Base-by-base conservation (phyloP, 2,797 vertebrate species). In the Octomys mimax region DNA sequence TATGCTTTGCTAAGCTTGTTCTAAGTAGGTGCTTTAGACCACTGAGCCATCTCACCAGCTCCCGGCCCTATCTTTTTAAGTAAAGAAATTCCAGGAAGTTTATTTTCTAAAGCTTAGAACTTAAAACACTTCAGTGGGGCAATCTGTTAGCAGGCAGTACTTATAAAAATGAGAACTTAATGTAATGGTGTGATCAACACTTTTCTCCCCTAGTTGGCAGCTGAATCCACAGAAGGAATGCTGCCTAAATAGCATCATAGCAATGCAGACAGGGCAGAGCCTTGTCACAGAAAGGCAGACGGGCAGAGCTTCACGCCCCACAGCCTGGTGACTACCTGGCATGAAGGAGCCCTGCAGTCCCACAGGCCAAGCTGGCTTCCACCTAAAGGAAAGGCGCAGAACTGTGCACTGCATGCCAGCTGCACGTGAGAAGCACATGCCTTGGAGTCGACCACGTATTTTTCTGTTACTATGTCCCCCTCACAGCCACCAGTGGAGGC, bases 341-440 rank as follows among this genome's bases (percentile, higher is more conserved):
- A 59, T 28, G 97, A 39, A 16, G 94, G 85, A n/a, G 26, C 84
- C 21, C 12, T 2, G 22, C 78, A 36, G 46, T 90, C 96, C 98
- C 98, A 98, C 68, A 99, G 0, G 33, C 98, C 98, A 1, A 99
- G 97, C 1, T 92, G 80, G 2, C 85, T 97, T 33, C 54, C 54
- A 11, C 97, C 87, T 21, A 95, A 19, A 0, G 98, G 98, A 95
- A 99, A 99, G 18, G 98, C 98, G 5, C 98, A 98, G 93, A 68
- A 89, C 0, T 4, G 93, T 11, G 46, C 26, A 5, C 94, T 46
- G 31, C 98, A 98, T 0, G 98, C 98, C 7, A 98, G 97, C 93
- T 98, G 98, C 14, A 97, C 96, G 0, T 98, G 98, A 0, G 95
- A 91, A 1, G 96, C 97, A 0, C 97, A 24, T 77, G 92, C 49